Conservation (phyloP, 2,113 vertebrate genomes). For the Centropus bengalensis region DNA sequence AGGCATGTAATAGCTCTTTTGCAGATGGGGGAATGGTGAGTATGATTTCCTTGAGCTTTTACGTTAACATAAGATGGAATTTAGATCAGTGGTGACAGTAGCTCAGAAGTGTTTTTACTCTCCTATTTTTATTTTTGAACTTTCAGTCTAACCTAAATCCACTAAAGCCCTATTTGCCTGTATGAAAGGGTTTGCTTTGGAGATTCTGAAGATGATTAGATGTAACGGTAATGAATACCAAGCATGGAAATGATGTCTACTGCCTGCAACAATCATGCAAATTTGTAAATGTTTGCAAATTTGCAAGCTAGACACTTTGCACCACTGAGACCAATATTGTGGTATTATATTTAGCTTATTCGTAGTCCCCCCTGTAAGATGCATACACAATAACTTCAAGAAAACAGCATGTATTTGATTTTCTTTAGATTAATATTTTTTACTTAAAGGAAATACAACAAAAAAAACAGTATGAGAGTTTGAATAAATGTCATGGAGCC, state of each 20-base stretch:
- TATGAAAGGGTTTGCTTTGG: slow-evolving; percentile 10
- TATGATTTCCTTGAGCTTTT: background rate
- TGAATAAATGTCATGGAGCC: background rate
- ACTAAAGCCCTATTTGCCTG: background rate
- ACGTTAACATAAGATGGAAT: background rate
- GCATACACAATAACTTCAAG: slow-evolving; percentile 4
- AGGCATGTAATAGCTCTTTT: background rate
- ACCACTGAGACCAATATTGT: slow-evolving; percentile 45
- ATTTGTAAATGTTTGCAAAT: slow-evolving; percentile 74
- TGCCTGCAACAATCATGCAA: slow-evolving; percentile 65
- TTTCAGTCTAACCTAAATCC: background rate
- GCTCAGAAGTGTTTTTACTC: background rate
- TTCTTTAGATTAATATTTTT: background rate
- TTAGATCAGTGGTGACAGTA: background rate
- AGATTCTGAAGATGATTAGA: slow-evolving; percentile 29
- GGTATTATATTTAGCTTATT: slow-evolving; percentile 30
- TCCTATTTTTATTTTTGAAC: background rate
- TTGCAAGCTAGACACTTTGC: slow-evolving; percentile 56
- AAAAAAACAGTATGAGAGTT: background rate
- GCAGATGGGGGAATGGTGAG: background rate
- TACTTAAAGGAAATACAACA: background rate
- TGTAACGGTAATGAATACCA: slow-evolving; percentile 34
- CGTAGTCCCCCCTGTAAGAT: background rate
- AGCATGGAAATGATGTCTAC: slow-evolving; percentile 34
- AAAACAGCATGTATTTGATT: background rate